Conservation (phyloP, 2,888 invertebrate species). For the Drosophila infuscata region DNA sequence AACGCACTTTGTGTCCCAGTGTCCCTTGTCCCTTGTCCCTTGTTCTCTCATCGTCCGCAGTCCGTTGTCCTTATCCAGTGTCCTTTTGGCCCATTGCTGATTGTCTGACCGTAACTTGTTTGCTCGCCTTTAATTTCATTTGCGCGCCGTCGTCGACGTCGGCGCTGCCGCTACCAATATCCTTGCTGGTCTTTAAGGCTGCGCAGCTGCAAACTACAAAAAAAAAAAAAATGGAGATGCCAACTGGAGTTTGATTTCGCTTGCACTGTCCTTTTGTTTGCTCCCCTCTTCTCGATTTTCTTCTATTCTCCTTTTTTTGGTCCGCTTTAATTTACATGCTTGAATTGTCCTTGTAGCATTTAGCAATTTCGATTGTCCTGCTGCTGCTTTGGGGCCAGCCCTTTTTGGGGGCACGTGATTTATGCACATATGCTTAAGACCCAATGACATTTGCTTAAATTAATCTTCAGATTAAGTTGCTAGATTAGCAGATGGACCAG, state of each 20-base stretch:
- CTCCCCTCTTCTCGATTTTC: slow-evolving; percentile 22
- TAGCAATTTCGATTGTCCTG: slow-evolving; percentile 80
- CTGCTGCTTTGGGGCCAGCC: slow-evolving; percentile 36
- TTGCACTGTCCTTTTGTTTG: slow-evolving; percentile 45
- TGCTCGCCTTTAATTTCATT: slow-evolving; percentile 83
- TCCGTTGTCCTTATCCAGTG: slow-evolving; percentile 68
- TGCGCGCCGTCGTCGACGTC: slow-evolving; percentile 62
- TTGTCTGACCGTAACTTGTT: slow-evolving; percentile 82
- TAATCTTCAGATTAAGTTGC: slow-evolving; percentile 15
- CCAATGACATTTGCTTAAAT: slow-evolving; percentile 47
- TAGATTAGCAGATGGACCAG: background rate
- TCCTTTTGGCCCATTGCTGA: slow-evolving; percentile 74
- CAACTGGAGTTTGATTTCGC: slow-evolving; percentile 40
- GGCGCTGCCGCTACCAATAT: slow-evolving; percentile 28
- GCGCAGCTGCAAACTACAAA: slow-evolving; percentile 16
- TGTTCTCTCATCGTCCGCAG: slow-evolving; percentile 39
- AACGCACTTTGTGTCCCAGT: slow-evolving; percentile 61
- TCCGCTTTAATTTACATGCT: slow-evolving; percentile 80
- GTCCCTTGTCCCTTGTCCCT: slow-evolving; percentile 49
- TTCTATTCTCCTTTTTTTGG: slow-evolving; percentile 15
- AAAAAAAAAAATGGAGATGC: slow-evolving; percentile 20
- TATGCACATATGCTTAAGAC: slow-evolving; percentile 77
- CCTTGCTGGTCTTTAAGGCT: slow-evolving; percentile 58
- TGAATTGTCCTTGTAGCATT: slow-evolving; percentile 79
- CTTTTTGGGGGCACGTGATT: slow-evolving; percentile 67